Percentiles rank a stretch among this genome's conserved stretches.
These are phyloP conservation scores for Crepidodera aurea DNA, from an alignment of 2,888 invertebrate genomes.

Conservation along the genomic window DNA sequence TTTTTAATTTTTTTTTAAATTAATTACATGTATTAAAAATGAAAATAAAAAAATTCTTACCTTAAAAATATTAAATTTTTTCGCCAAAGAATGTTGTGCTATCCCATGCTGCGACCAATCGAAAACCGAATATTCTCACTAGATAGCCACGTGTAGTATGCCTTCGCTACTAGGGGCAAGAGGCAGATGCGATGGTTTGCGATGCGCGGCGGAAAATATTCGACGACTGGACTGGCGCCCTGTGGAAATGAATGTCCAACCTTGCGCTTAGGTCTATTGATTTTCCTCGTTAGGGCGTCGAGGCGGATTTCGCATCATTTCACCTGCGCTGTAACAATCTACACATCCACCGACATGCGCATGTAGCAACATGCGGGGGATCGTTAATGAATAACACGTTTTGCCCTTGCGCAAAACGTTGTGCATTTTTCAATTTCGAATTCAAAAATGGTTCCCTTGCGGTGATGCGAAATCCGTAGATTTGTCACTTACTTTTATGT, in stretches of 20 bases:
- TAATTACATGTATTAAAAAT: too few relatives aligned
- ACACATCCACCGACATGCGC: conserved; percentile 18
- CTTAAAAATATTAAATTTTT: conserved; percentile 34
- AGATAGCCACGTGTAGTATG: conserved; percentile 38
- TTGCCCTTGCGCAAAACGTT: conserved; percentile 12
- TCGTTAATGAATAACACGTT: conserved; percentile 27
- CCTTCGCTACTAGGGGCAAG: conserved; percentile 29
- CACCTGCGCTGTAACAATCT: conserved; percentile 15
- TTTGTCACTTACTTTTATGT: conserved; percentile 1
- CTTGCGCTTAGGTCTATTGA: conserved; percentile 18
- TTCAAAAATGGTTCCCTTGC: conserved; percentile 10
- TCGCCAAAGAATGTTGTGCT: conserved; percentile 38
- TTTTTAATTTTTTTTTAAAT: too few relatives aligned
- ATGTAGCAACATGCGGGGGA: conserved; percentile 22
- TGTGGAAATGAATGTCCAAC: conserved; percentile 16
- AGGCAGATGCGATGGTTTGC: conserved; percentile 1
- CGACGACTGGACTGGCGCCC: conserved; percentile 1
- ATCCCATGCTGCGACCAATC: conserved; percentile 43
- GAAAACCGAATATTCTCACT: conserved; percentile 35
- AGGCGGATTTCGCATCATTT: conserved; percentile 19
- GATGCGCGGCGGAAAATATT: conserved; percentile 22
- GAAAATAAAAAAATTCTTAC: conserved; percentile 33
- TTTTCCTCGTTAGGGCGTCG: conserved; percentile 18
- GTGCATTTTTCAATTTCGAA: conserved; percentile 1
- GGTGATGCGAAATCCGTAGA: conserved; percentile 3